Base-by-base conservation (phyloP, 1,140 invertebrate species). In the Phthorimaea operculella region DNA sequence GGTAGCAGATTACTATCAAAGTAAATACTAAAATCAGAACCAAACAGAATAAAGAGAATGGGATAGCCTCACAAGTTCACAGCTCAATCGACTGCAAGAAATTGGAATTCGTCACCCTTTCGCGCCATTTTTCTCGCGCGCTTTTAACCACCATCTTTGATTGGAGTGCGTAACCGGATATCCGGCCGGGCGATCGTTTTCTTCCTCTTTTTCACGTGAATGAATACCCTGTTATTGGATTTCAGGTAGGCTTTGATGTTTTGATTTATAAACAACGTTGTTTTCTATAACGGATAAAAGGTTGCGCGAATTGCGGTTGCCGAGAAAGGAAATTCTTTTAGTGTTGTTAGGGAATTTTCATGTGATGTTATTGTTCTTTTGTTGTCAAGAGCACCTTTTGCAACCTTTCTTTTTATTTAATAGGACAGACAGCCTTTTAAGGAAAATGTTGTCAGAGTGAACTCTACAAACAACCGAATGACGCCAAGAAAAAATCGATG, bases 161-260 rank as follows among this genome's bases (percentile, higher is more conserved):
- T 68, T 68, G 61, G 62, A 69, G 58, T 62, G 64, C 66, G 66
- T 72, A 68, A 70, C 67, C 58, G 70, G 70, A 72, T 72, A 70
- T 68, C 65, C 67, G 61, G 61, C 42, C 12, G 59, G 66, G 66
- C 71, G 66, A 71, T 68, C 71, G 64, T 64, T 68, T 70, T 65
- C 60, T 64, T 60, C 60, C 57, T 62, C 54, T 28, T 60, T 64
- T 63, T 59, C 62, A 54, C 54, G 55, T 51, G 54, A 57, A 52
- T 59, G 54, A 68, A 67, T 62, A 67, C 59, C 48, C 60, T 56
- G 59, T 67, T 70, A 69, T 74, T 62, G 55, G 55, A 63, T 66
- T 67, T 64, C 64, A 62, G 57, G 55, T 62, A 45, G 11, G 52
- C 51, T 70, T 64, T 69, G 54, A 64, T 66, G 57, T 63, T 62